Evolutionary conservation across 2,113 vertebrate species (phyloP).

Genomic region (Mus spicilegus): DNA sequence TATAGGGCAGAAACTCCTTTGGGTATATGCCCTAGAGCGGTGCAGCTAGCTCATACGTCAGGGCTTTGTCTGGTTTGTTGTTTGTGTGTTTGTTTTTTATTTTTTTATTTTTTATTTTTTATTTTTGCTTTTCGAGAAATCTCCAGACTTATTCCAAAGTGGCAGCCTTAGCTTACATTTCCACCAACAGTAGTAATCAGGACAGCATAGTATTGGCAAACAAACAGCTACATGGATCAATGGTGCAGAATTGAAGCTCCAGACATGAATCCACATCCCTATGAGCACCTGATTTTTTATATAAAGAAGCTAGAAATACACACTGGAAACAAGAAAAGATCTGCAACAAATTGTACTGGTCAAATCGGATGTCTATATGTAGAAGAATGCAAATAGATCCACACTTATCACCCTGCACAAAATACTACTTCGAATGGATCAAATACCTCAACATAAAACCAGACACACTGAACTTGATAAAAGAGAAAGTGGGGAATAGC

Average conservation of each 20-base stretch:
- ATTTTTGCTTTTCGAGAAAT: neutral
- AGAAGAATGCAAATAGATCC: neutral
- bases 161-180: neutral
- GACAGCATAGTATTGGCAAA: neutral
- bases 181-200: neutral
- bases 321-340: neutral
- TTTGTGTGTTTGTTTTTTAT: neutral
- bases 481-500: neutral
- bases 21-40: too few relatives aligned
- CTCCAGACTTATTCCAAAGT: neutral
- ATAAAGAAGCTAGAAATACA: neutral
- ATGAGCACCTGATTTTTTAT: neutral
- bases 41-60: too few relatives aligned
- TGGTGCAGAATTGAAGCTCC: neutral
- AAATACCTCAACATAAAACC: neutral
- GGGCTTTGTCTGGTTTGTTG: too few relatives aligned
- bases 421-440: neutral
- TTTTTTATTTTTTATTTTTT: neutral
- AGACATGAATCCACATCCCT: neutral
- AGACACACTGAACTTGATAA: neutral
- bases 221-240: neutral
- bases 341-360: neutral
- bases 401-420: neutral
- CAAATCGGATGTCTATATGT: neutral
- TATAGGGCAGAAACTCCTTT: too few relatives aligned